Evolutionary conservation across 2,113 vertebrate species (phyloP), one percentile per base, ranked within the genome.

Genomic region (Balaenoptera acutorostrata): DNA sequence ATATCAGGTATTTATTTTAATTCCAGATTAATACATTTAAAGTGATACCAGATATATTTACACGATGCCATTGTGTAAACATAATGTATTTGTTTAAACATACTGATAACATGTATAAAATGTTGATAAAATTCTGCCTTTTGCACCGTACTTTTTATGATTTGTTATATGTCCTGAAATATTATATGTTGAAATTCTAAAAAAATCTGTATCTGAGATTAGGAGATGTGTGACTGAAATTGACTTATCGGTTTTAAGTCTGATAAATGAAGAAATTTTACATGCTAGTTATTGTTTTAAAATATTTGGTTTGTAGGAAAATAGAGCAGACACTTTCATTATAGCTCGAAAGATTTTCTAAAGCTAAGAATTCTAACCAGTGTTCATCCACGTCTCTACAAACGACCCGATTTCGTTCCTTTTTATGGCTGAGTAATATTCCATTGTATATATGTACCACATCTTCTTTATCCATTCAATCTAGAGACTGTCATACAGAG

Each of bases 331-430:
- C 25, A n/a, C 27, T 86, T 95, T 88, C 2, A 21, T 88, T 61
- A 14, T 27, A 74, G 44, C 63, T 98, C 81, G n/a, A 83, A 66
- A 72, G 63, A 59, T 91, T 88, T 96, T 41, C 0, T 8, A 36
- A 90, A 92, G 92, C 92, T 41, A 59, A 63, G 9, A 61, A 75
- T 97, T 96, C 52, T 84, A 86, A 86, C 15, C 27, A 88, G 12
- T 57, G 7, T 41, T 52, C 52, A 18, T 18, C 52, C 52, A 52
- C 5, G 15, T 52, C 52, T 52, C 52, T 52, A 52, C 15, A 52
- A 17, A 17, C 18, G 52, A 52, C 52, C 15, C 52, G 6, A 52
- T 52, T 52, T 18, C 15, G 5, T 52, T 52, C 15, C 52, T 52
- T 52, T 52, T 52, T 6, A 52, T 52, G 49, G 49, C 49, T 52